Evolutionary conservation across 2,888 invertebrate species (phyloP), one percentile per base, ranked within the genome.

Genomic region (Craniophora ligustri): DNA sequence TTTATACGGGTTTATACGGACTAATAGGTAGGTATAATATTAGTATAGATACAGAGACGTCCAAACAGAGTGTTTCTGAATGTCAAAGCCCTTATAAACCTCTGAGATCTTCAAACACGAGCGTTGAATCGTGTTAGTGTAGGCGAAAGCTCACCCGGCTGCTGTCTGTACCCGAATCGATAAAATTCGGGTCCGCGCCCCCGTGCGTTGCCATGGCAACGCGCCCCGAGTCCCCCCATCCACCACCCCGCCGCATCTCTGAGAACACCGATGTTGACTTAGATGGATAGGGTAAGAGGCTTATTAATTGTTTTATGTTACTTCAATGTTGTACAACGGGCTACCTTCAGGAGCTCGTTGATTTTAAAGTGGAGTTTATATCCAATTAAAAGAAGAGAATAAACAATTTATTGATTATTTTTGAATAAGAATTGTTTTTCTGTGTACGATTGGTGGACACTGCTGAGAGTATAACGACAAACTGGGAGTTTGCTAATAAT

Each of bases 271-370:
- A 89, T 92, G 92, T 92, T 92, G 92, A 92, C 92, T 92, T 89
- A 92, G 92, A 93, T 90, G 92, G 89, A 92, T 92, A 90, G 92
- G 89, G 92, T 92, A 93, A 92, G 91, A 92, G 91, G 91, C 91
- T 92, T 92, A 93, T 91, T 92, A 93, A 92, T 92, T 92, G 91
- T 90, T 91, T 92, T 91, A 89, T 91, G 88, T 91, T 89, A 85
- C 88, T 86, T 81, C 79, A 75, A 77, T 79, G 82, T 85, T 84
- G 83, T 83, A 80, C 78, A 81, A 78, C 69, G 66, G 66, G 62
- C 61, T 63, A 57, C 53, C 49, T 66, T 58, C 47, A 71, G 76
- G 39, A 76, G 71, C 44, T 44, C 40, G 26, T 21, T 32, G 44
- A 51, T 57, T 66, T 58, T 41, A 53, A 58, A 61, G 55, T 57